Evolutionary conservation across 2,113 vertebrate genomes (phyloP).

Genomic region (Leucopsar rothschildi): DNA sequence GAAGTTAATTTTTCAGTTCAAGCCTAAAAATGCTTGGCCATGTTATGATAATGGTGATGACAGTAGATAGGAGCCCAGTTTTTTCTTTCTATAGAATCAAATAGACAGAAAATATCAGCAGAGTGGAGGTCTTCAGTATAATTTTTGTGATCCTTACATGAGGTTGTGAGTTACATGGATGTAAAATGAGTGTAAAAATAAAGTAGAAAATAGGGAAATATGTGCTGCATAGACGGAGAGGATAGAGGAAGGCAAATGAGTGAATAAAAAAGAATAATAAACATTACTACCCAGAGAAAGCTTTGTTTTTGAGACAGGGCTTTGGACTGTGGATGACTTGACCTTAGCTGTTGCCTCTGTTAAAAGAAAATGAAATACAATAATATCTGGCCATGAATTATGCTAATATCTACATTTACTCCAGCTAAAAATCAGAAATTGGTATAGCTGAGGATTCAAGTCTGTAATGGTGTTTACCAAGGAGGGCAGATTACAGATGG

Average conservation of each 20-base stretch:
- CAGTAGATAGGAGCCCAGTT: neutral
- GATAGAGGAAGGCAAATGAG: neutral
- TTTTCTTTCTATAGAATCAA: neutral
- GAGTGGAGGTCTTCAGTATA: neutral
- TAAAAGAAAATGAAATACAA: neutral
- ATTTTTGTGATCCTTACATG: neutral
- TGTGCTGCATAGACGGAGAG: neutral
- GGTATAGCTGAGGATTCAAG: neutral
- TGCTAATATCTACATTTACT: neutral
- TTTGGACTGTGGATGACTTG: neutral
- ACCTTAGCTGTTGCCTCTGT: neutral
- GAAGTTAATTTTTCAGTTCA: neutral
- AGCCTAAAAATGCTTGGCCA: neutral
- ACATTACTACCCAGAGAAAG: neutral
- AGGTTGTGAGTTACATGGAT: neutral
- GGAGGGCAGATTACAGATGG: neutral
- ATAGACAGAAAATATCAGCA: neutral
- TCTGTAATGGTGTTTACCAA: neutral
- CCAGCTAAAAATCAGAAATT: neutral
- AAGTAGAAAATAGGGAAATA: neutral
- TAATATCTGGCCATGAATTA: neutral
- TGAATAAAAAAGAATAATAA: neutral
- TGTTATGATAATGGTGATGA: neutral
- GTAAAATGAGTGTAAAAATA: neutral
- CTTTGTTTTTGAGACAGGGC: neutral